phyloP scores from a whole-genome alignment of 2,797 vertebrate genomes.

The Propithecus perrieri region DNA sequence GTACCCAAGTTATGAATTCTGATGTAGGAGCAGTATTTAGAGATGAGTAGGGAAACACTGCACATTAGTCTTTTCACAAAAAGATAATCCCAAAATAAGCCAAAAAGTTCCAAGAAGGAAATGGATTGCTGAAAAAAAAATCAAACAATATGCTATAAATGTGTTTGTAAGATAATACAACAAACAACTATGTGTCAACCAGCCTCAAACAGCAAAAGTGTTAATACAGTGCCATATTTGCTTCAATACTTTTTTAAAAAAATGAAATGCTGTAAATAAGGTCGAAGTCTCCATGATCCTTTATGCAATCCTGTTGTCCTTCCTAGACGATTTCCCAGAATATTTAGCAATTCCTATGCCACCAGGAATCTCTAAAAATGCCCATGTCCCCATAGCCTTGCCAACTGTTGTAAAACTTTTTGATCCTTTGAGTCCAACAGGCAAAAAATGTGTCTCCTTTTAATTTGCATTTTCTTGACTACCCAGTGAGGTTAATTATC shows the following conservation, averaged over 20 bases:
- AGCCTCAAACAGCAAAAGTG: background rate
- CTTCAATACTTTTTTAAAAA: background rate
- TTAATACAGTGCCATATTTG: background rate
- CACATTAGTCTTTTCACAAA: background rate
- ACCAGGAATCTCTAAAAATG: background rate
- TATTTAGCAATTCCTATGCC: background rate
- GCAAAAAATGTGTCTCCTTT: background rate
- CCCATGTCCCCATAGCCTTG: background rate
- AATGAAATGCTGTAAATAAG: background rate
- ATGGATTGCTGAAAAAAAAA: background rate
- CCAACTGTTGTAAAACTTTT: background rate
- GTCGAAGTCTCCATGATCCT: background rate
- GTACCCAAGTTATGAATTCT: background rate
- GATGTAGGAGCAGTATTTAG: background rate
- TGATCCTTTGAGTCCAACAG: background rate
- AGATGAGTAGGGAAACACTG: background rate
- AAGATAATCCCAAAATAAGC: background rate
- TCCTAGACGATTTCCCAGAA: background rate
- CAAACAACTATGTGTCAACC: background rate
- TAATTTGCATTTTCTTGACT: constrained; percentile 1
- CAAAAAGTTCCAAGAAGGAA: background rate
- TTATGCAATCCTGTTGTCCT: too few relatives aligned
- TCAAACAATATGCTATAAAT: background rate
- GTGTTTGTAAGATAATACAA: background rate
- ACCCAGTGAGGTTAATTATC: background rate